Conservation (phyloP, 2,113 vertebrate species). For the Sterna hirundo region DNA sequence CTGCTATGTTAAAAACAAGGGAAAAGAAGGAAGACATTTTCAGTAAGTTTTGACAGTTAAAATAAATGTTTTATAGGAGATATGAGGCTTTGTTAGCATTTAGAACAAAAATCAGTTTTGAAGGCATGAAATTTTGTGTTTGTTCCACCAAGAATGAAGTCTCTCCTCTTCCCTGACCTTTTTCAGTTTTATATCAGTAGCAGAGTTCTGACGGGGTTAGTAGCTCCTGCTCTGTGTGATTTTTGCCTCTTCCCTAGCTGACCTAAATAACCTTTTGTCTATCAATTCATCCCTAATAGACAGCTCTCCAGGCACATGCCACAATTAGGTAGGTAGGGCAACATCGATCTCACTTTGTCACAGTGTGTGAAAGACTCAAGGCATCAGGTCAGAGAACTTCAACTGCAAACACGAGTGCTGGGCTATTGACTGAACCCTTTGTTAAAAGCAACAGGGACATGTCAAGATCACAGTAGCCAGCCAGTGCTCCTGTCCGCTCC, state of each 20-base stretch:
- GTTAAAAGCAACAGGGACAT: not conserved
- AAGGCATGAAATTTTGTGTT: not conserved
- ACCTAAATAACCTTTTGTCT: not conserved
- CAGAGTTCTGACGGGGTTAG: not conserved
- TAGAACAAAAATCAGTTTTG: not conserved
- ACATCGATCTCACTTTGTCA: not conserved
- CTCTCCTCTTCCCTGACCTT: not conserved
- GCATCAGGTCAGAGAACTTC: not conserved
- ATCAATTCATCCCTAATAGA: not conserved
- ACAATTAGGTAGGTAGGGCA: rapidly evolving
- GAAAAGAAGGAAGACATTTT: not conserved
- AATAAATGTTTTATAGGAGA: not conserved
- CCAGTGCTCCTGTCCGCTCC: not conserved
- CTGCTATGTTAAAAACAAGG: not conserved
- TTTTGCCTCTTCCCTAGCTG: not conserved
- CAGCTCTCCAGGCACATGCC: not conserved
- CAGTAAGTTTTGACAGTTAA: not conserved
- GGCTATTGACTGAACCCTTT: not conserved
- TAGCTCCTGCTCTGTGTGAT: not conserved
- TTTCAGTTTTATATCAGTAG: not conserved
- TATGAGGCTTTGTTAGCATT: not conserved
- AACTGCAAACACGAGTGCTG: not conserved
- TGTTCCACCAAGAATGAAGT: not conserved
- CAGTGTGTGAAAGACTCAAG: not conserved
- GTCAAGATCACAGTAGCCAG: rapidly evolving